A percentile compares a stretch with the other conserved stretches of the same genome.
phyloP scores from a whole-genome alignment of 2,113 vertebrate genomes.

The Brachyhypopomus occidentalis region DNA sequence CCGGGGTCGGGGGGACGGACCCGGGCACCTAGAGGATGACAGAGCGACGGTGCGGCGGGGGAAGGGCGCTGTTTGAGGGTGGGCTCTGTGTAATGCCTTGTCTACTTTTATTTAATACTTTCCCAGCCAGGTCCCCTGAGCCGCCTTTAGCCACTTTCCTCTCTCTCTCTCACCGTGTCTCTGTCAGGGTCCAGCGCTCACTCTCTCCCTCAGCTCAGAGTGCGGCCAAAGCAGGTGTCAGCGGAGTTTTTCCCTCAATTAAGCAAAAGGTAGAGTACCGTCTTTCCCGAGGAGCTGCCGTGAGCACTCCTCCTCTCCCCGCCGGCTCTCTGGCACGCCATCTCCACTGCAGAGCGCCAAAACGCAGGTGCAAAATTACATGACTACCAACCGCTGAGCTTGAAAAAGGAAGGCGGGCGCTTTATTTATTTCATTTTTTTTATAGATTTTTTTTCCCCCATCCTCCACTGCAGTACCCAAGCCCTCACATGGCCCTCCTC shows the following conservation, averaged over 20 bases:
- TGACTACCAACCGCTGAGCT: constrained; percentile 22
- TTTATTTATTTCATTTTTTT: constrained; percentile 22
- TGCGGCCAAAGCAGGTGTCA: constrained; percentile 69
- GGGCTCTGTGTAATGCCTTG: constrained; percentile 61
- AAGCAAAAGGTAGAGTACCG: constrained; percentile 76
- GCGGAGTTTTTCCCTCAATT: constrained; percentile 79
- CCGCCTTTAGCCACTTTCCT: constrained; percentile 62
- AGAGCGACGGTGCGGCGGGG: constrained; percentile 34
- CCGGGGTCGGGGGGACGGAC: constrained; percentile 52
- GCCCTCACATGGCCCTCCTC: constrained; percentile 15
- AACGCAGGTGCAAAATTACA: constrained; percentile 44
- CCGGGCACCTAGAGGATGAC: constrained; percentile 9
- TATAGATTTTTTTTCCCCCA: too few relatives aligned
- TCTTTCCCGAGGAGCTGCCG: constrained; percentile 59
- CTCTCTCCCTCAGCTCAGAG: constrained; percentile 46
- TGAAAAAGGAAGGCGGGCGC: constrained; percentile 17
- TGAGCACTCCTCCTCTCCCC: constrained; percentile 72
- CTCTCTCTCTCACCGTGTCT: constrained; percentile 48
- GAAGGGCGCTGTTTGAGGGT: constrained; percentile 34
- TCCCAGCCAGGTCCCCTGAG: constrained; percentile 58
- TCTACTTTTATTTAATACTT: constrained; percentile 73
- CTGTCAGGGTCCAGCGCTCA: constrained; percentile 68
- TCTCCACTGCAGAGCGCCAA: constrained; percentile 27
- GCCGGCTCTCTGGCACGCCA: constrained; percentile 53
- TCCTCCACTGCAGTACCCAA: neutral